Base-by-base conservation (phyloP, 2,113 vertebrate species). In the Brachirus orientalis region DNA sequence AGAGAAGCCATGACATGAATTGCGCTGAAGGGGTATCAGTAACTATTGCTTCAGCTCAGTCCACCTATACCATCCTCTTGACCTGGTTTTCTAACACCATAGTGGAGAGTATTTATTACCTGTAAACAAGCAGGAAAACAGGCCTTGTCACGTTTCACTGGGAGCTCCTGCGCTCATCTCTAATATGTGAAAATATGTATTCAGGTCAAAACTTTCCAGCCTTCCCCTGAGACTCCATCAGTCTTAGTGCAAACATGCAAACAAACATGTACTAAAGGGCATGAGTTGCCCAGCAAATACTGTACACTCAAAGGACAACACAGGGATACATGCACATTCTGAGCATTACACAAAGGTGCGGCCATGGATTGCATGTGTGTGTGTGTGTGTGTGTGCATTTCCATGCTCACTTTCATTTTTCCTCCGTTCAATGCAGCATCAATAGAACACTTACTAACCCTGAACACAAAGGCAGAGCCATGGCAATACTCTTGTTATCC, bases 181-280 rank as follows among this genome's bases (percentile, higher is more conserved):
- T 87, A 88, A 90, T 87, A 82, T 78, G 86, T 75, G 72, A 88
- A 89, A 86, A 86, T 90, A 88, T 89, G 88, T 85, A 86, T 90
- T 86, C 81, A 83, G 90, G 82, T 91, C 89, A 90, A 85, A 87
- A 75, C 80, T 86, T 87, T 80, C 63, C 76, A 79, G 61, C 70
- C 85, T 75, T 86, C 89, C 87, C 88, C 33, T 14, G 79, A 85
- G 83, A 85, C 57, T 60, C 66, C 52, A 51, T 60, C 76, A 77
- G 58, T 50, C 72, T 78, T 65, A 78, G 73, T 46, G 80, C 63
- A 89, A 80, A 85, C 85, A 83, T 48, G 79, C 72, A 89, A 78
- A 81, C 76, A 77, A 82, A 86, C 72, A 69, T 79, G 76, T 51
- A 75, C 18, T 59, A 75, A 83, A 82, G 82, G 59, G 65, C 85